Base-by-base conservation (phyloP, 2,888 invertebrate species). In the Merodon equestris region DNA sequence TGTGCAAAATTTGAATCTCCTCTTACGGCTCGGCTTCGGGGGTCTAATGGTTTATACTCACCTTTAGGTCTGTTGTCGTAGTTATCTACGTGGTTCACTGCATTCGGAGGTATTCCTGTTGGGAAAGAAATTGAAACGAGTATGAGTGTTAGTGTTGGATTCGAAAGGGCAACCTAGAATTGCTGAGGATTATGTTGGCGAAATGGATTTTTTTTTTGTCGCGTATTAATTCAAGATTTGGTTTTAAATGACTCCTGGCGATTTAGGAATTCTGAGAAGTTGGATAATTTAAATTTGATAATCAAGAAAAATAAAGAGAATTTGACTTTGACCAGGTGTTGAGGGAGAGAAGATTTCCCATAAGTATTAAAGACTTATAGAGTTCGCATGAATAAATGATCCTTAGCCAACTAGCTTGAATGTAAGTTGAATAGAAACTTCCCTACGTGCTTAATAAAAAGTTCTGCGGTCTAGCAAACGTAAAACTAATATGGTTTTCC, bases 61-160 rank as follows among this genome's bases (percentile, higher is more conserved):
- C 89, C 89, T 86, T 88, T 89, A 64, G 85, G 84, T 38, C 88
- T 85, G 77, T 85, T 86, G 79, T 89, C 89, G 76, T 84, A 85
- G 72, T 85, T 86, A 68, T 89, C 88, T 74, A 89, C 85, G 82
- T 87, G 87, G 84, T 89, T 89, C 34, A 89, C 86, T 9, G 89
- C 87, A 84, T 86, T 89, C 42, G 87, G 86, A 68, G 89, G 89
- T 84, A 89, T 89, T 86, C 85, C 89, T 89, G 77, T 12, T 34
- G 76, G 70, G 57, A 56, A n/a, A 53, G 42, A 15, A 44, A 68
- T 60, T 44, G 18, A 40, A 56, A 45, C 12, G 27, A 27, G 7
- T 7, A 7, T 27, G 27, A 14, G n/a, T 44, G 40, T 27, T 47
- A 48, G 40, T 7, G 2, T 27, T 27, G 27, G 27, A 27, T 27